Evolutionary conservation across 2,888 invertebrate genomes (phyloP).

Genomic region (Dryadula phaetusa): DNA sequence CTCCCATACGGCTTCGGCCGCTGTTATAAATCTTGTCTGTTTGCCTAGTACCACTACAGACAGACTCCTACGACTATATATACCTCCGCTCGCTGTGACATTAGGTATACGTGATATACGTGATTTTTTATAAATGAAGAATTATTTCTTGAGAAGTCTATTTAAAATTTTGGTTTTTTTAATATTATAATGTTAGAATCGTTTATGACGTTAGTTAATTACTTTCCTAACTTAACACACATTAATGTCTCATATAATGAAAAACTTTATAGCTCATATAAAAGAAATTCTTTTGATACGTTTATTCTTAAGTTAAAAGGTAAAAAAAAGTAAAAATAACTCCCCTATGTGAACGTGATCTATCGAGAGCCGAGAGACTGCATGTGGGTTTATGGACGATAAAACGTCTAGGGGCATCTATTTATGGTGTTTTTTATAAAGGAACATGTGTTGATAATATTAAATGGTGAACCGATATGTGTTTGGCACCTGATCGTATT

Average conservation of each 20-base stretch:
- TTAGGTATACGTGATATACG: neutral
- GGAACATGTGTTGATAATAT: slow-evolving; percentile 70
- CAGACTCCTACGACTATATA: neutral
- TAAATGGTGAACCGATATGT: slow-evolving; percentile 60
- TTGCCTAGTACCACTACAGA: slow-evolving; percentile 25
- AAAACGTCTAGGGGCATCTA: slow-evolving; percentile 74
- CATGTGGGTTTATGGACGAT: slow-evolving; percentile 77
- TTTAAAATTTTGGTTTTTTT: neutral
- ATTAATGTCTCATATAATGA: slow-evolving; percentile 19
- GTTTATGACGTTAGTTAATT: slow-evolving; percentile 20
- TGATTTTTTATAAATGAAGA: neutral
- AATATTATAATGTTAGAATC: neutral
- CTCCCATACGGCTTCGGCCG: slow-evolving; percentile 32
- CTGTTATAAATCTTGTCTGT: slow-evolving; percentile 34
- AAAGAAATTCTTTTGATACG: slow-evolving; percentile 21
- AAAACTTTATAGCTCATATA: slow-evolving; percentile 18
- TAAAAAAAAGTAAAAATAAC: slow-evolving; percentile 51
- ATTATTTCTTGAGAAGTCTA: neutral
- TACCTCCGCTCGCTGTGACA: slow-evolving; percentile 3
- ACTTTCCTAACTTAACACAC: slow-evolving; percentile 12
- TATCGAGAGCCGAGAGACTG: slow-evolving; percentile 65
- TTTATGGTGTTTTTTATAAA: slow-evolving; percentile 72
- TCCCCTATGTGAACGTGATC: slow-evolving; percentile 66
- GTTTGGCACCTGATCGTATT: slow-evolving; percentile 55
- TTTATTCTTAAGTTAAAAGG: slow-evolving; percentile 38